These are phyloP conservation scores for Cebus imitator DNA, from an alignment of 2,113 vertebrate species.

Conservation along the genomic window DNA sequence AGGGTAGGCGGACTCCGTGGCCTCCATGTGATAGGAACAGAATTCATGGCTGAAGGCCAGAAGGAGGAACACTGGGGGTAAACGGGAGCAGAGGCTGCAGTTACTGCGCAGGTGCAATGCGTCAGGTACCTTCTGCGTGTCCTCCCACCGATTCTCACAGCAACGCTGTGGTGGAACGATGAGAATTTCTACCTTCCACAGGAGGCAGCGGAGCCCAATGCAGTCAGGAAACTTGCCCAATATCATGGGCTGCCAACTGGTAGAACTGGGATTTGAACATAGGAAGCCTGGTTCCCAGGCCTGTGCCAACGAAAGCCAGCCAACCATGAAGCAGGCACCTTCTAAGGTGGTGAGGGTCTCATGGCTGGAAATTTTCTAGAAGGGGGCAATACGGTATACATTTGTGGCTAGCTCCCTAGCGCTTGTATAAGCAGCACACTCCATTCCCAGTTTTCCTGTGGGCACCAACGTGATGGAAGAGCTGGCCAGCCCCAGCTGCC, in stretches of 20 bases:
- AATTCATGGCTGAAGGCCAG: background rate
- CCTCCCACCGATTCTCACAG: background rate
- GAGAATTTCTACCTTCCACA: too few relatives aligned
- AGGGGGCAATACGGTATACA: accelerated
- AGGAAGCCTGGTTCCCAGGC: background rate
- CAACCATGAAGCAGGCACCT: too few relatives aligned
- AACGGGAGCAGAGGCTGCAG: background rate
- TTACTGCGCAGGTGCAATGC: background rate
- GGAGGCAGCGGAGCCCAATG: background rate
- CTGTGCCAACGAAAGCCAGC: background rate
- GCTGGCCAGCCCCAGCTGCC: too few relatives aligned
- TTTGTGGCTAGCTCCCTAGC: background rate
- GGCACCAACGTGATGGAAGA: background rate
- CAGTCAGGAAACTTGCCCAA: background rate
- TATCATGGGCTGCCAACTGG: background rate
- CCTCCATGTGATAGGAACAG: accelerated
- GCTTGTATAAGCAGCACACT: accelerated
- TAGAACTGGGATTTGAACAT: background rate
- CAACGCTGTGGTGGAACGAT: accelerated
- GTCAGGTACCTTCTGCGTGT: too few relatives aligned
- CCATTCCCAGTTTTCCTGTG: accelerated
- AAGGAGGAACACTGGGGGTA: background rate
- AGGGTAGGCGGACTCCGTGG: accelerated
- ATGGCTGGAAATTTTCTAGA: too few relatives aligned
- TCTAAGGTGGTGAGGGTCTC: background rate